Conservation (phyloP, 2,888 invertebrate genomes). For the Leptinotarsa haldemani region DNA sequence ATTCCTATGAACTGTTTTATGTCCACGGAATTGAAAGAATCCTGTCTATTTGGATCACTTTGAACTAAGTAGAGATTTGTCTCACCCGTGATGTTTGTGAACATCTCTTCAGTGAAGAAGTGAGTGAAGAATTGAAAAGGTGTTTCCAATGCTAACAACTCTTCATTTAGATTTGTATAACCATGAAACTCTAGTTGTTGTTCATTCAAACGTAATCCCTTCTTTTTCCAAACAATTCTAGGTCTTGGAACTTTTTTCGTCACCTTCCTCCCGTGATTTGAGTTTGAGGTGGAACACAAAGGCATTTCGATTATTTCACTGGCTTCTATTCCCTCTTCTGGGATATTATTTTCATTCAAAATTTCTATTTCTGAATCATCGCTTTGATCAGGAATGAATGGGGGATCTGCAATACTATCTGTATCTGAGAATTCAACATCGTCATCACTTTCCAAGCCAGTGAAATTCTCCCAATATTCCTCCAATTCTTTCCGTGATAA, state of each 20-base stretch:
- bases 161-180: not conserved
- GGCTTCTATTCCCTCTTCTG: not conserved
- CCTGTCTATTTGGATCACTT: not conserved
- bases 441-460: not conserved
- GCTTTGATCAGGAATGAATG: not conserved
- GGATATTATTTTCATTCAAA: not conserved
- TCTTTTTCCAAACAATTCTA: not conserved
- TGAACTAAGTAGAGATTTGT: not conserved
- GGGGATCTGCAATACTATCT: conserved; percentile 1
- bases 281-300: not conserved
- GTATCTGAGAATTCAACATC: not conserved
- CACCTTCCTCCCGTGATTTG: not conserved
- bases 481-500: not conserved
- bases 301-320: not conserved
- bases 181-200: too few relatives aligned
- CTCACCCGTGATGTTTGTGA: not conserved
- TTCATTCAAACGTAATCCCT: too few relatives aligned
- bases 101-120: not conserved
- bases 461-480: not conserved
- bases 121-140: not conserved
- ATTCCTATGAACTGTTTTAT: not conserved
- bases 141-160: not conserved
- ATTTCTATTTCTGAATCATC: not conserved
- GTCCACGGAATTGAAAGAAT: not conserved
- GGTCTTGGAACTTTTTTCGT: not conserved